Evolutionary conservation across 2,888 invertebrate species (phyloP), one percentile per base, ranked within the genome.

Genomic region (Myathropa florea): DNA sequence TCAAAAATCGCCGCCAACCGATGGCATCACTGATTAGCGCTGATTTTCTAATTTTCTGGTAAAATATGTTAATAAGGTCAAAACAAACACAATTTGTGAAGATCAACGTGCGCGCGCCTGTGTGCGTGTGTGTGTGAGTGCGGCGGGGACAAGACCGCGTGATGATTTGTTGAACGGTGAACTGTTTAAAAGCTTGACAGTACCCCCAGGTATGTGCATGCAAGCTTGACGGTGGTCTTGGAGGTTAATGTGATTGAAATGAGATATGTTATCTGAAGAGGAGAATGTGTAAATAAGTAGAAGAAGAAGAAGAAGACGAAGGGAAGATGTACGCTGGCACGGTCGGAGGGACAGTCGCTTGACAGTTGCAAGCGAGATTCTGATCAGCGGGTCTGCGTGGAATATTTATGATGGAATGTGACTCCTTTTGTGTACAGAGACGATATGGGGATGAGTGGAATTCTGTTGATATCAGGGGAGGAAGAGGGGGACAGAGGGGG

Each of bases 31-130:
- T 23, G 63, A 70, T 70, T 63, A 78, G 53, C 68, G 77, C n/a
- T 57, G 63, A 78, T 78, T 70, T 78, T 55, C 68, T 70, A 63
- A 64, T 70, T 70, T 68, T 39, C 70, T 30, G 55, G 39, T 64
- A 78, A 78, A 71, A 23, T 78, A 78, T 71, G 77, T 61, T 70
- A 70, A 77, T 77, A 67, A 60, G 64, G 26, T 23, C 57, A 24
- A 57, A 57, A 57, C 24, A 57, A 23, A 57, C 57, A 57, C 57
- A 57, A 57, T 24, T 33, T 33, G 12, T 33, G 33, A 33, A 12
- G 12, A 33, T 33, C 33, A 33, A n/a, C n/a, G 18, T 24, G 14
- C 24, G 24, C 24, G 0, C 0, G 14, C 2, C 3, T 4, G 57
- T 12, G 23, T 57, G 57, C 10, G 21, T 24, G 10, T 57, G 57